A percentile compares a stretch with the other conserved stretches of the same genome.
Conservation (phyloP, 2,888 invertebrate genomes). For the Polietes domitor region DNA sequence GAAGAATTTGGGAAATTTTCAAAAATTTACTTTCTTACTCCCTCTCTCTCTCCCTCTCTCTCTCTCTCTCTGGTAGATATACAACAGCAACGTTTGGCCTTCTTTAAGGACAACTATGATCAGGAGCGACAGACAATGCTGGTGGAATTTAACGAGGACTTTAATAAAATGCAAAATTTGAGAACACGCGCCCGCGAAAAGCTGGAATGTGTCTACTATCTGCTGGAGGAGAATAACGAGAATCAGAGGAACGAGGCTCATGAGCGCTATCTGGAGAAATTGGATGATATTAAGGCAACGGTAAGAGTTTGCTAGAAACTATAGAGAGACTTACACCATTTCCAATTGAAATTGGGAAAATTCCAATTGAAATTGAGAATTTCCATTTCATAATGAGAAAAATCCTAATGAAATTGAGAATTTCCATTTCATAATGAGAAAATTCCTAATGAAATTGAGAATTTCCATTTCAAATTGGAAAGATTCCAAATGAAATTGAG, state of each 20-base stretch:
- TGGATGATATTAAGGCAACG: conserved; percentile 82
- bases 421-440: no score
- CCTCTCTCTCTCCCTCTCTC: no score
- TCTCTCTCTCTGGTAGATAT: conserved; percentile 83
- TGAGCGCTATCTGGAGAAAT: conserved; percentile 81
- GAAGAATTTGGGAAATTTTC: not conserved
- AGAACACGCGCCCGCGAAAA: conserved; percentile 83
- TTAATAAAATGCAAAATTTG: conserved; percentile 81
- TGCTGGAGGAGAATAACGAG: conserved; percentile 81
- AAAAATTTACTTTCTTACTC: no score
- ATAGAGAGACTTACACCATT: no score
- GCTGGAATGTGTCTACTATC: conserved; percentile 83
- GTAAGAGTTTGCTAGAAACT: conserved; percentile 80
- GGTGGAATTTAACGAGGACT: conserved; percentile 83
- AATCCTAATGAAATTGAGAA: no score
- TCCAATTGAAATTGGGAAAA: no score
- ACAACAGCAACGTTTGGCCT: conserved; percentile 83
- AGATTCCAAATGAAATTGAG: no score
- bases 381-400: no score
- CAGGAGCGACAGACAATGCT: conserved; percentile 83
- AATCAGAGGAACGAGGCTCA: conserved; percentile 78
- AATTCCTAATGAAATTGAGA: no score
- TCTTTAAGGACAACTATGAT: conserved; percentile 83
- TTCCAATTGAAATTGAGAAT: no score
- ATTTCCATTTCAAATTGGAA: no score